Percentiles rank a stretch among this genome's conserved stretches.
Conservation (phyloP, 2,888 invertebrate species). For the Ichneumoninae sp. region DNA sequence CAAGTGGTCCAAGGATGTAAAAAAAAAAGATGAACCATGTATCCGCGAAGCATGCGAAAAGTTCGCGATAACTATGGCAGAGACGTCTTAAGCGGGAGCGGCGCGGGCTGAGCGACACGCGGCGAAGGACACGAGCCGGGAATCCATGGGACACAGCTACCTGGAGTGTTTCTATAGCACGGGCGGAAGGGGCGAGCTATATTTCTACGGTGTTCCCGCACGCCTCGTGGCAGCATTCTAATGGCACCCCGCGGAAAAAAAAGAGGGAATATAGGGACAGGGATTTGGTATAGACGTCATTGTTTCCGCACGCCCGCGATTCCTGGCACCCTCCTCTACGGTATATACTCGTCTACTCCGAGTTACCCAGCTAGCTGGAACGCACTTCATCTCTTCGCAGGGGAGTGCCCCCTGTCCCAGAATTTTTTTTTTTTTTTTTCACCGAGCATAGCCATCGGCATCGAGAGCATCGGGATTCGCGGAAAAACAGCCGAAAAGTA, state of each 20-base stretch:
- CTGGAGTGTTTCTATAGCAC: slow-evolving; percentile 67
- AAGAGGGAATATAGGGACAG: slow-evolving; percentile 74
- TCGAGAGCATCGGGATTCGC: slow-evolving; percentile 62
- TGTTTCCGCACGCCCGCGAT: slow-evolving; percentile 77
- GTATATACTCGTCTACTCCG: slow-evolving; percentile 8
- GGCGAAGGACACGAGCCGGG: slow-evolving; percentile 8
- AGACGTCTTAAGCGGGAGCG: not conserved
- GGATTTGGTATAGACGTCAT: slow-evolving; percentile 83
- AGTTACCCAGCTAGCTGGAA: slow-evolving; percentile 31
- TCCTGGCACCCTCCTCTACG: slow-evolving; percentile 57
- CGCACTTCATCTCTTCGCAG: slow-evolving; percentile 54
- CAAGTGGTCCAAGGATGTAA: not conserved
- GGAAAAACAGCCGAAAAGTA: slow-evolving; percentile 75
- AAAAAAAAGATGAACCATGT: not conserved
- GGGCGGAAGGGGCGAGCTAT: slow-evolving; percentile 76
- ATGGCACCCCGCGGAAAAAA: slow-evolving; percentile 78
- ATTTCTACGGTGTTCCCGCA: slow-evolving; percentile 77
- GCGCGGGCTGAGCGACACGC: not conserved
- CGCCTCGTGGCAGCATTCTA: slow-evolving; percentile 78
- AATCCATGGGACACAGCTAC: slow-evolving; percentile 70
- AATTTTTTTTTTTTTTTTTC: slow-evolving; percentile 20
- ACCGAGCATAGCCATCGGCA: slow-evolving; percentile 28
- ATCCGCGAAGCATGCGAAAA: not conserved
- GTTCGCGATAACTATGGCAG: not conserved
- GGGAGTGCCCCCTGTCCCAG: slow-evolving; percentile 62